Evolutionary conservation across 2,113 vertebrate genomes (phyloP), one percentile per base, ranked within the genome.

Genomic region (Regulus satrapa): DNA sequence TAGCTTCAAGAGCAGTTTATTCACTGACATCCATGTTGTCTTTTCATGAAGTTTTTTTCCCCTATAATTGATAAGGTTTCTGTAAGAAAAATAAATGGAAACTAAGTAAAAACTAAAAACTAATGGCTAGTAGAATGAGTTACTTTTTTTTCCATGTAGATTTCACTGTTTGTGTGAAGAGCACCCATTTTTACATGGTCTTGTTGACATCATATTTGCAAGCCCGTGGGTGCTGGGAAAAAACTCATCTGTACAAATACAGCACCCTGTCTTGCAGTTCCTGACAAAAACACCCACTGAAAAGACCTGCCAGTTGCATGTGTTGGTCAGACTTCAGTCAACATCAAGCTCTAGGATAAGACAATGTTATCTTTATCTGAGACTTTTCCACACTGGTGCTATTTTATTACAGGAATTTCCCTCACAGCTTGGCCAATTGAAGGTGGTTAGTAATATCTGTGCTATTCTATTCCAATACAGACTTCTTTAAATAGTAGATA

Each of bases 201-300:
- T 58, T 36, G 4, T 72, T 88, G 31, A 8, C 17, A 38, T 28
- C 8, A 1, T 54, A 29, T 63, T 71, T 87, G 38, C 24, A 61
- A 80, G 64, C 28, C 4, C 2, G 2, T 29, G 46, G 7, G 18
- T 82, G 23, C 12, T 54, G 54, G 17, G 48, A 62, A 48, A 5
- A 0, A 1, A 2, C 3, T 31, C 3, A 1, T 77, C 23, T 36
- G 64, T 81, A 41, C 18, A 62, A 74, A 66, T 29, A 29, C 4
- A 38, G 8, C 68, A n/a, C 3, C 12, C 3, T 41, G 6, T 32
- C 23, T 89, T 79, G 62, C n/a, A 36, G 23, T 31, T 85, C 20
- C 36, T 58, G 62, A 59, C 32, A 45, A 28, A 85, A 67, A 23
- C 6, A 7, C 3, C 4, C 21, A 20, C 17, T 51, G 17, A 86